Conservation (phyloP, 2,797 vertebrate genomes). For the Helostoma temminkii region DNA sequence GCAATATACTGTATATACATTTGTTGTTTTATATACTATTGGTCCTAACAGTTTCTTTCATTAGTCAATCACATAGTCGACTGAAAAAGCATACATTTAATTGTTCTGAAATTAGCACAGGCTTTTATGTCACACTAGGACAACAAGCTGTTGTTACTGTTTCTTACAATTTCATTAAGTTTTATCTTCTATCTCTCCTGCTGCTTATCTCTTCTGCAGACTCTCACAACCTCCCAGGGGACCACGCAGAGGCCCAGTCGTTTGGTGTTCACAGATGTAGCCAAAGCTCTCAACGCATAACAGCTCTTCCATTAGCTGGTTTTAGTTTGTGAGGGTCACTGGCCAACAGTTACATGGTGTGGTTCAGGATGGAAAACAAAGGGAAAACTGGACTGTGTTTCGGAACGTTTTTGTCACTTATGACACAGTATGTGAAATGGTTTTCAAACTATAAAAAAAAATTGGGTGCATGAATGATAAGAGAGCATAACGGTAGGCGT, state of each 20-base stretch:
- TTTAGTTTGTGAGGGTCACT: constrained; percentile 5
- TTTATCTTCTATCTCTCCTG: constrained; percentile 16
- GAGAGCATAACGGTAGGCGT: constrained; percentile 35
- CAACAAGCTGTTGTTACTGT: constrained; percentile 1
- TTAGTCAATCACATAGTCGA: constrained; percentile 20
- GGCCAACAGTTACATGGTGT: constrained; percentile 44
- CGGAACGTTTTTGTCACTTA: constrained; percentile 44
- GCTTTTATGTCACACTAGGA: background rate
- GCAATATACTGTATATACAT: background rate
- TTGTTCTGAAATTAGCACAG: constrained; percentile 8
- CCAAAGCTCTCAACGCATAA: constrained; percentile 94
- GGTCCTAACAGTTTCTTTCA: constrained; percentile 17
- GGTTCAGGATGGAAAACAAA: constrained; percentile 57
- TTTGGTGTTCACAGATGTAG: constrained; percentile 96
- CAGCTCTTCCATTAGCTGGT: constrained; percentile 42
- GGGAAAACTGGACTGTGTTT: constrained; percentile 50
- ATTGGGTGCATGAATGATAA: constrained; percentile 46
- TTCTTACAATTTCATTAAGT: constrained; percentile 8
- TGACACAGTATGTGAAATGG: constrained; percentile 3
- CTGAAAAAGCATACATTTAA: background rate
- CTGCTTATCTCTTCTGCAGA: constrained; percentile 79
- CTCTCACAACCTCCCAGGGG: constrained; percentile 89
- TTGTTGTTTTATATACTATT: constrained; percentile 28
- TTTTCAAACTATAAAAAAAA: constrained; percentile 23
- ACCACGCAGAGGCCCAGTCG: constrained; percentile 94